phyloP scores from a whole-genome alignment of 2,113 vertebrate genomes.

The Etheostoma spectabile region DNA sequence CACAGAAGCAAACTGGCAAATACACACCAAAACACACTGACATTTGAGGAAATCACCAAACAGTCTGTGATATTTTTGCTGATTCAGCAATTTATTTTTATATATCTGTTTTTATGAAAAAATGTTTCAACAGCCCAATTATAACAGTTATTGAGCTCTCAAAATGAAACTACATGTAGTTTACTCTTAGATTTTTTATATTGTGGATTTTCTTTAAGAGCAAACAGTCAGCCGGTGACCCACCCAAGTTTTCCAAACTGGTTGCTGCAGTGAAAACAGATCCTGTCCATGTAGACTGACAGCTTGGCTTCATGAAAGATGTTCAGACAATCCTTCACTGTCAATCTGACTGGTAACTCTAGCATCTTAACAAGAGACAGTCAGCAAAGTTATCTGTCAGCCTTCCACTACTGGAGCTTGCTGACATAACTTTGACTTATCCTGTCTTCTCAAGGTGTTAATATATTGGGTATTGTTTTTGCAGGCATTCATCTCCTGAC shows the following conservation, averaged over 20 bases:
- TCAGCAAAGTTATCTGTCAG: slow-evolving; percentile 17
- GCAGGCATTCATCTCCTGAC: slow-evolving; percentile 9
- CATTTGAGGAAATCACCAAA: not conserved
- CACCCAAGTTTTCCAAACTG: not conserved
- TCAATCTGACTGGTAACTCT: slow-evolving; percentile 12
- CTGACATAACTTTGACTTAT: slow-evolving; percentile 30
- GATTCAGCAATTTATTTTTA: not conserved
- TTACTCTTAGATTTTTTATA: not conserved
- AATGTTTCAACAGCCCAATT: not conserved
- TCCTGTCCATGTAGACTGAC: slow-evolving; percentile 11
- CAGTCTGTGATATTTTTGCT: not conserved
- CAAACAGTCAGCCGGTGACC: not conserved
- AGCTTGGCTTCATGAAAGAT: slow-evolving; percentile 23
- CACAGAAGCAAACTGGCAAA: not conserved
- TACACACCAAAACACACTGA: not conserved
- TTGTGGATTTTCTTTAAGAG: not conserved
- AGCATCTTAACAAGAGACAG: slow-evolving; percentile 21
- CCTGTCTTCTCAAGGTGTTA: slow-evolving; percentile 20
- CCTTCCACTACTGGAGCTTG: not conserved
- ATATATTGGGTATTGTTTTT: not conserved
- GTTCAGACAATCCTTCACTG: slow-evolving; percentile 13
- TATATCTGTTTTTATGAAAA: too few relatives aligned
- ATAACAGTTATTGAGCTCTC: not conserved
- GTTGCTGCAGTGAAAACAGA: slow-evolving; percentile 14
- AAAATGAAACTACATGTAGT: not conserved